Percentiles rank a stretch among this genome's conserved stretches.
phyloP scores from a whole-genome alignment of 2,113 vertebrate species.

The Petrocephalus microphthalmus region DNA sequence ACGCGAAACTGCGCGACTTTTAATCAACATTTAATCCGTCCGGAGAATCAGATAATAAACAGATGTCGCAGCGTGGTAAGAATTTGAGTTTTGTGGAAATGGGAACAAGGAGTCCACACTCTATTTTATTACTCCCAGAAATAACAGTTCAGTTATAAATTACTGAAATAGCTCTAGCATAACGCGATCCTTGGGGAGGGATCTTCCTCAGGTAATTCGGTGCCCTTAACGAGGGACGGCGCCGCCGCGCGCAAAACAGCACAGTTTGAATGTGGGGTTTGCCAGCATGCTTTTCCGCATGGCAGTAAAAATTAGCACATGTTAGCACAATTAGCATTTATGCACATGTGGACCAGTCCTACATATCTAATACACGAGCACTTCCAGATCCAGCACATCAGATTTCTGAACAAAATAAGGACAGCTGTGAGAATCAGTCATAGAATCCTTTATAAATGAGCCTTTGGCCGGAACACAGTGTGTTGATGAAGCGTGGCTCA shows the following conservation, averaged over 20 bases:
- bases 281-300: background rate
- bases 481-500: constrained; percentile 32
- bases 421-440: constrained; percentile 60
- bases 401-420: constrained; percentile 39
- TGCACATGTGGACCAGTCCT: background rate
- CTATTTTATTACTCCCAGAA: background rate
- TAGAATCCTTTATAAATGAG: constrained; percentile 71
- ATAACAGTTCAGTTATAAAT: background rate
- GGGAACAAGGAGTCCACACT: background rate
- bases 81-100: background rate
- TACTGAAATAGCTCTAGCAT: background rate
- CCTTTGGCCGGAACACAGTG: constrained; percentile 66
- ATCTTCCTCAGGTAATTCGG: background rate
- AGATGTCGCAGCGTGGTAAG: constrained; percentile 42
- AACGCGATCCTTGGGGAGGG: background rate
- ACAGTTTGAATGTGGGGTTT: background rate
- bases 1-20: constrained; percentile 19
- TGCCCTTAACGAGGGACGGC: background rate
- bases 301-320: background rate
- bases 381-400: constrained; percentile 32
- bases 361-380: background rate
- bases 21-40: constrained; percentile 52
- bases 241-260: constrained; percentile 32
- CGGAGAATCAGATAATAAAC: constrained; percentile 52
- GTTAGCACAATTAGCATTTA: too few species aligned